Conservation (phyloP, 2,113 vertebrate species). For the Seriola rivoliana region DNA sequence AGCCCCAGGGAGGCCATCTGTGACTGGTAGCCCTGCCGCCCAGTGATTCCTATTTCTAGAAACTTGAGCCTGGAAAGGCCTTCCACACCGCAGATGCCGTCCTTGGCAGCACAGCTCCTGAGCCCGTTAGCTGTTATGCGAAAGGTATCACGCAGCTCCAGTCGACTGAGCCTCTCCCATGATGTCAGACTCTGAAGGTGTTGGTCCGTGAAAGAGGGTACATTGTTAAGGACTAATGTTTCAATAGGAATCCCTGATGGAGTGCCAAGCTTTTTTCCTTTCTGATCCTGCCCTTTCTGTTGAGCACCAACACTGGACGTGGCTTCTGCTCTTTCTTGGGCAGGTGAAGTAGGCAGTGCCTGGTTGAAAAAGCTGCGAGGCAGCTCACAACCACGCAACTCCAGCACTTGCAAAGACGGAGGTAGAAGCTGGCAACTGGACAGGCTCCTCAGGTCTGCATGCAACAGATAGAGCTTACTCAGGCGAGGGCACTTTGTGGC, state of each 20-base stretch:
- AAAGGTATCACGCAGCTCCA: conserved; percentile 83
- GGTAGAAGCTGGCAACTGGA: conserved; percentile 80
- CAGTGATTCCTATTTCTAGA: conserved; percentile 81
- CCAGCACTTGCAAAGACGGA: conserved; percentile 78
- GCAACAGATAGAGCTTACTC: conserved; percentile 78
- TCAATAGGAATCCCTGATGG: conserved; percentile 69
- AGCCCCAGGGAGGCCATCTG: conserved; percentile 85
- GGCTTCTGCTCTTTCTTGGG: conserved; percentile 47
- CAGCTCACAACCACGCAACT: conserved; percentile 83
- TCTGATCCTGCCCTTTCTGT: conserved; percentile 25
- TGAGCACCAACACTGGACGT: conserved; percentile 61
- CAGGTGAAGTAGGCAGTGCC: conserved; percentile 37
- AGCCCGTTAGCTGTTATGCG: conserved; percentile 83
- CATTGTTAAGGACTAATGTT: conserved; percentile 81
- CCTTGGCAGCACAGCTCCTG: conserved; percentile 79
- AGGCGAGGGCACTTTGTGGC: conserved; percentile 83
- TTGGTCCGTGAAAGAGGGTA: conserved; percentile 86
- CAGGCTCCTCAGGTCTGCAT: conserved; percentile 81
- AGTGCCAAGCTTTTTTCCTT: conserved; percentile 39
- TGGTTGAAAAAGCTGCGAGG: conserved; percentile 80
- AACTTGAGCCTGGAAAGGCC: conserved; percentile 79
- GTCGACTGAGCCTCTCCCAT: conserved; percentile 73
- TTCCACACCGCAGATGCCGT: conserved; percentile 62
- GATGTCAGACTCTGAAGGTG: conserved; percentile 83
- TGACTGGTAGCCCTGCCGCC: conserved; percentile 77